Percentiles rank a stretch among this genome's conserved stretches.
phyloP scores from a whole-genome alignment of 2,888 invertebrate genomes.

The Leptura quadrifasciata region DNA sequence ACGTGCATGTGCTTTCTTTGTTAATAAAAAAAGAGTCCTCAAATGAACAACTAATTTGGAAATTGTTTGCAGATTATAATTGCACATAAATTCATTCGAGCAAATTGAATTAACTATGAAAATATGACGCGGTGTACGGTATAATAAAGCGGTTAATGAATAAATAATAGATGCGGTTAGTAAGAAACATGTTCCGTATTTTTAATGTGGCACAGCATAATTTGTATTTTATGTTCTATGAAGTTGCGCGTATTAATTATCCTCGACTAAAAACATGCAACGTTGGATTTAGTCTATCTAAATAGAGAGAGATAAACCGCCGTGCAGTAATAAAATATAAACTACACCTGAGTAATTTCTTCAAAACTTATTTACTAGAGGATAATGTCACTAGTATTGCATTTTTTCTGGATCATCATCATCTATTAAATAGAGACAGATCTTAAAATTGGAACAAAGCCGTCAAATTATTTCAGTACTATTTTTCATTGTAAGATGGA shows the following conservation, averaged over 20 bases:
- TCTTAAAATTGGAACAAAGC: too few relatives aligned
- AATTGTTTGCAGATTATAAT: not conserved
- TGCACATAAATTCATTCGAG: not conserved
- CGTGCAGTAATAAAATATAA: not conserved
- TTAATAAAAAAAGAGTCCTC: too few relatives aligned
- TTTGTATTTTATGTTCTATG: not conserved
- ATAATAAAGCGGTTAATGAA: slow-evolving; percentile 1
- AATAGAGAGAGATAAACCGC: not conserved
- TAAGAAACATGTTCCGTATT: not conserved
- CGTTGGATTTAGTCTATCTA: not conserved
- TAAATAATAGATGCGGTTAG: not conserved
- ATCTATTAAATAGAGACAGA: too few relatives aligned
- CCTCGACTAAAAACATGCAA: not conserved
- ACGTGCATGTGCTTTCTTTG: too few relatives aligned
- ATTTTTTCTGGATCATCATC: too few relatives aligned
- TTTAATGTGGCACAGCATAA: not conserved
- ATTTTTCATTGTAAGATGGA: too few relatives aligned
- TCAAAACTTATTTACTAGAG: too few relatives aligned
- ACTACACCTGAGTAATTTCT: too few relatives aligned
- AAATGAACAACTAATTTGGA: not conserved
- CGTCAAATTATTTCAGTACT: too few relatives aligned
- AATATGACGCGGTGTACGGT: not conserved
- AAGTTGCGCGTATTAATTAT: slow-evolving; percentile 3
- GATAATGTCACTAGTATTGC: too few relatives aligned
- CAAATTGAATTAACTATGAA: not conserved